phyloP scores from a whole-genome alignment of 2,797 vertebrate species.

The Babyrousa celebensis region DNA sequence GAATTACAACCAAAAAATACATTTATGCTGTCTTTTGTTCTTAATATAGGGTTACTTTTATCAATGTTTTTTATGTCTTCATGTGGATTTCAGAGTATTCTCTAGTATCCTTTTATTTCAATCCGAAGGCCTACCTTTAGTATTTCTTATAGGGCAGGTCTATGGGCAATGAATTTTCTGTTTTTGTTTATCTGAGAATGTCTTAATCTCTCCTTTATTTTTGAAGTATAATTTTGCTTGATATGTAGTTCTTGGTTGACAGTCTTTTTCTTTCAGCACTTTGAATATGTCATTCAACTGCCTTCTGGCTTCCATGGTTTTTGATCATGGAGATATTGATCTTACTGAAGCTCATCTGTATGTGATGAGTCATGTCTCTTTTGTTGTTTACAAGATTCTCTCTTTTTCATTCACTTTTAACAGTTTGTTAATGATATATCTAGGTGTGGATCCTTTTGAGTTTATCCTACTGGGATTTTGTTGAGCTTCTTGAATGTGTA shows the following conservation, averaged over 20 bases:
- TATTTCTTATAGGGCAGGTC: neutral
- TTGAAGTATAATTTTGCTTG: slow-evolving; percentile 12
- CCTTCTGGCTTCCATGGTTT: neutral
- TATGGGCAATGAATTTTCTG: neutral
- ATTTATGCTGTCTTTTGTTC: slow-evolving; percentile 28
- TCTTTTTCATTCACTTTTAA: neutral
- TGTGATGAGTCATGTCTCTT: neutral
- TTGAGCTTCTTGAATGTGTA: neutral
- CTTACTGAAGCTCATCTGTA: neutral
- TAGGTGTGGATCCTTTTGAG: neutral
- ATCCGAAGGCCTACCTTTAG: neutral
- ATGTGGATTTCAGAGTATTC: neutral
- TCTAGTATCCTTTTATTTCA: neutral
- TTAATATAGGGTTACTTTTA: neutral
- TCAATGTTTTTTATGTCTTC: neutral
- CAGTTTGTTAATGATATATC: neutral
- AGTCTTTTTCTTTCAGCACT: neutral
- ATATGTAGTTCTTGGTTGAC: neutral
- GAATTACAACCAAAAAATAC: neutral
- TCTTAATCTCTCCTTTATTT: neutral
- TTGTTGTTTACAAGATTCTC: slow-evolving; percentile 11
- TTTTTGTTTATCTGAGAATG: neutral
- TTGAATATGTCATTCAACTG: neutral
- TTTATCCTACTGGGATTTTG: slow-evolving; percentile 6
- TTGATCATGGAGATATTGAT: neutral